Percentiles rank a stretch among this genome's conserved stretches.
Conservation (phyloP, 2,113 vertebrate genomes). For the Recurvirostra avosetta region DNA sequence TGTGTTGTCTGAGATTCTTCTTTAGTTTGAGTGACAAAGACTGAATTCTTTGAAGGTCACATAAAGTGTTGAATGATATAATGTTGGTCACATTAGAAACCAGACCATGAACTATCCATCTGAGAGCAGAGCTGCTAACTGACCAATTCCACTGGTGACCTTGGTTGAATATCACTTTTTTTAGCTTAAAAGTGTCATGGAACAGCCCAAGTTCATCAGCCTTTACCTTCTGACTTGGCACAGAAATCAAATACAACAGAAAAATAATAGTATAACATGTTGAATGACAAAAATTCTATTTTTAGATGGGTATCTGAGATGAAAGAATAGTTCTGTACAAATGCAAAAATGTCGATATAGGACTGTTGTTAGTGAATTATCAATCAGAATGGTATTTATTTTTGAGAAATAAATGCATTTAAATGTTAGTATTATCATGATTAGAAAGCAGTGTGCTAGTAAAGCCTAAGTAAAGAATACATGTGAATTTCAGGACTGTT, state of each 20-base stretch:
- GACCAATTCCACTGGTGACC: neutral
- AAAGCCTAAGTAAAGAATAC: neutral
- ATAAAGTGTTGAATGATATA: neutral
- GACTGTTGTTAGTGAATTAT: neutral
- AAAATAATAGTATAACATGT: neutral
- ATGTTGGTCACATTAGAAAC: neutral
- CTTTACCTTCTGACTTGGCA: neutral
- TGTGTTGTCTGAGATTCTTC: neutral
- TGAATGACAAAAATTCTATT: neutral
- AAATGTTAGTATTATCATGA: neutral
- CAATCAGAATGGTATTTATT: neutral
- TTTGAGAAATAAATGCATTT: neutral
- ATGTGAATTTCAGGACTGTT: neutral
- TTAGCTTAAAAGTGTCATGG: neutral
- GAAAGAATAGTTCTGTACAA: neutral
- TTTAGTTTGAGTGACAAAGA: neutral
- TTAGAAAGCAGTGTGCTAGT: neutral
- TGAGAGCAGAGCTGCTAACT: neutral
- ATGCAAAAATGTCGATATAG: neutral
- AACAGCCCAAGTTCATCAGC: neutral
- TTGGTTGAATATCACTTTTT: neutral
- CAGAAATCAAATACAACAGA: neutral
- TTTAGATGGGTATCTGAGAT: neutral
- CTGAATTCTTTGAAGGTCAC: neutral
- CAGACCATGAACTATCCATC: neutral